Base-by-base conservation (phyloP, 1,140 invertebrate genomes). In the Saccostrea cuccullata region DNA sequence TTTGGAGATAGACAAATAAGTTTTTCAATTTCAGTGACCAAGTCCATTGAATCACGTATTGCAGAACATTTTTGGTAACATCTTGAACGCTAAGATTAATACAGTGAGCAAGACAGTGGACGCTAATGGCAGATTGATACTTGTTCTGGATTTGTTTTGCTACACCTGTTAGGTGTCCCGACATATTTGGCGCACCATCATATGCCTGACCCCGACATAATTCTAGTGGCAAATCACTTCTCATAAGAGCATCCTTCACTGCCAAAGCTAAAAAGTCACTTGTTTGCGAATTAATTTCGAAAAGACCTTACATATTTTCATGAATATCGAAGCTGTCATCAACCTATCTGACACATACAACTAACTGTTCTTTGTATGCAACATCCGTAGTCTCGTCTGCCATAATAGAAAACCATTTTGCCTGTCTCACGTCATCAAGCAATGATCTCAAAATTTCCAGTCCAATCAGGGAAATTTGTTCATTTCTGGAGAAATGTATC, bases 51-150 rank as follows among this genome's bases (percentile, higher is more conserved):
- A 20, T 86, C 85, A 30, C 85, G n/a, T 17, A 64, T 30, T 6
- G 85, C 13, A 8, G 30, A n/a, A 64, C 85, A 23, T 67, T 64
- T 11, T 86, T 86, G 20, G 58, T 86, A n/a, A 86, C 58, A 30
- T 86, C 85, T 55, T 86, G 64, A n/a, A 86, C 4, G n/a, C 55
- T 36, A 11, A 86, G 70, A 30, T 77, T 86, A 5, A 86, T 77
- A 67, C 67, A 73, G n/a, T 86, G 85, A 13, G 85, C 67, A 15
- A 86, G 20, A 58, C 85, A 86, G 40, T 86, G 84, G 30, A 86
- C 84, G 17, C 56, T 17, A 60, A 86, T 12, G 3, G 84, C 84
- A 13, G 64, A 47, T 6, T 67, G 85, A 55, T n/a, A 73, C 26
- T 73, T 12, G 12, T 86, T 6, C 17, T 86, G 85, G 85, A 86